Conservation (phyloP, 1,140 invertebrate species). For the Formica selysi region DNA sequence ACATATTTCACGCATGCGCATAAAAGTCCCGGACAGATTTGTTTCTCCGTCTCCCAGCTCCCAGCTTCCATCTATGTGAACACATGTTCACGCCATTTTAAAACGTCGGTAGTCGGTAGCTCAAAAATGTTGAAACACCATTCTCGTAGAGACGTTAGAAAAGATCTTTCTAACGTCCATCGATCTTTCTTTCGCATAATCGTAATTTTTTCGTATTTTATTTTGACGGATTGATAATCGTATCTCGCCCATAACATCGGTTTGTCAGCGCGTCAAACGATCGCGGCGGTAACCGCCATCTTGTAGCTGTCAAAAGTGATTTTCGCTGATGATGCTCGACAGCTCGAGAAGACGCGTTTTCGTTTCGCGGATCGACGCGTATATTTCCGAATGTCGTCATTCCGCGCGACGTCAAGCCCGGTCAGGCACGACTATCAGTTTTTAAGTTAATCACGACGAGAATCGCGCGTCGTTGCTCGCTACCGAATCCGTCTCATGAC, state of each 20-base stretch:
- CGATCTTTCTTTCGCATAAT: neutral
- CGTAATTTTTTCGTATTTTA: neutral
- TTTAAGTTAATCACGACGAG: neutral
- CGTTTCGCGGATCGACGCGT: neutral
- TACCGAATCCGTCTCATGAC: too few species aligned
- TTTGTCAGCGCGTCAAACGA: constrained; percentile 9
- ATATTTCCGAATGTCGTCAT: neutral
- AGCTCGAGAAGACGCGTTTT: constrained; percentile 20
- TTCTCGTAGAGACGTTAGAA: too few species aligned
- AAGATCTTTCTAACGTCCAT: neutral
- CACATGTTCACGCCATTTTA: constrained; percentile 82
- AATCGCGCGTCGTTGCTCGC: too few species aligned
- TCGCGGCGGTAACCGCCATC: constrained; percentile 72
- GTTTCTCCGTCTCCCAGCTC: neutral
- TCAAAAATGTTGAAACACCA: neutral
- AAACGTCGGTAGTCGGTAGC: neutral
- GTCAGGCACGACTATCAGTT: neutral
- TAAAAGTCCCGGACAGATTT: too few species aligned
- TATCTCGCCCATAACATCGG: neutral
- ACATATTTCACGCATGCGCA: too few species aligned
- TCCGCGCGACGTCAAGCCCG: neutral
- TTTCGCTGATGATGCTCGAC: constrained; percentile 25
- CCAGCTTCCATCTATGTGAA: constrained; percentile 33
- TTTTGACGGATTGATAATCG: too few species aligned
- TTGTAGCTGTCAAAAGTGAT: constrained; percentile 79